Conservation (phyloP, 2,113 vertebrate genomes). For the Dolichallabes microphthalmus region DNA sequence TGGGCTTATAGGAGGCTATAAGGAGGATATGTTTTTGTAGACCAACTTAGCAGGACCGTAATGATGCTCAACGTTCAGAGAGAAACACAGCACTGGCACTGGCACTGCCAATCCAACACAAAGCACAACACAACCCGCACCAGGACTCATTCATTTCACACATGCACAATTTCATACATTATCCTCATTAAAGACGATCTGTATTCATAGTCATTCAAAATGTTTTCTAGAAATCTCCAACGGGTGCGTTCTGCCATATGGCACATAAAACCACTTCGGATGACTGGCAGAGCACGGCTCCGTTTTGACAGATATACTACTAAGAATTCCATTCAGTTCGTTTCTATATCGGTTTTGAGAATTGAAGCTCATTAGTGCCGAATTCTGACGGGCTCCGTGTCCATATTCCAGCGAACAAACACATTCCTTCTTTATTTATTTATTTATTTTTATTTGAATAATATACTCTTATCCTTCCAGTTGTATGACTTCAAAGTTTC, state of each 20-base stretch:
- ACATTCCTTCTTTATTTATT: no score
- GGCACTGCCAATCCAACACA: no score
- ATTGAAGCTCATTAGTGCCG: neutral
- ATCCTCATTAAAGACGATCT: conserved; percentile 27
- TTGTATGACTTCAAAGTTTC: neutral
- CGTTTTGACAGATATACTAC: neutral
- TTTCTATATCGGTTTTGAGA: neutral
- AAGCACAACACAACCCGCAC: neutral
- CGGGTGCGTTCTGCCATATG: conserved; percentile 11
- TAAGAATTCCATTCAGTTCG: neutral
- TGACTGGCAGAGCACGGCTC: conserved; percentile 5
- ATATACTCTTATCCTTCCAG: neutral
- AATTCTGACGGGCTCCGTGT: neutral
- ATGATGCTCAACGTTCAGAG: neutral
- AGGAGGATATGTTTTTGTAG: neutral
- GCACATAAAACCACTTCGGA: neutral
- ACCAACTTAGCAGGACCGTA: neutral
- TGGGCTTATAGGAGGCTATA: neutral
- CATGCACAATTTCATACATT: conserved; percentile 19
- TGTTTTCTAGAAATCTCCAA: conserved; percentile 6
- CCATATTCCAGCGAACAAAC: neutral
- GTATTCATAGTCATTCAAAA: conserved; percentile 9
- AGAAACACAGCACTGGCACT: neutral
- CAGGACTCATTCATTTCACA: neutral
- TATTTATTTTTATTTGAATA: no score